A percentile compares a stretch with the other conserved stretches of the same genome.
Conservation (phyloP, 1,140 invertebrate genomes). For the Scaptomyza pallida region DNA sequence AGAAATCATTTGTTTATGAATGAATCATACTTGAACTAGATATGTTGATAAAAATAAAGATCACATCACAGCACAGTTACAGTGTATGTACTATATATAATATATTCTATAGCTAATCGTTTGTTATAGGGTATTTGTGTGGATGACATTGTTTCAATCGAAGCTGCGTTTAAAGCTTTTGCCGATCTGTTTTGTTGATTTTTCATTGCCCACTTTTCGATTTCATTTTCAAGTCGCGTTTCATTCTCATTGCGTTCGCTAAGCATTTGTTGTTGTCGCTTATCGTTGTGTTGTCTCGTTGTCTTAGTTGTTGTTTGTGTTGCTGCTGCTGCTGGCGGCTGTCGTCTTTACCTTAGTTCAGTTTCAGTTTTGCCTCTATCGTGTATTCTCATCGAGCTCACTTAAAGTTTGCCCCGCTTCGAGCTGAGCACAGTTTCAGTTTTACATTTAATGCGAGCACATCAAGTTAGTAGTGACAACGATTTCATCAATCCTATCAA, state of each 20-base stretch:
- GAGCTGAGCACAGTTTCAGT: conserved; percentile 64
- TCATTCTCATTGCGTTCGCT: conserved; percentile 58
- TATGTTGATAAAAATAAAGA: not conserved
- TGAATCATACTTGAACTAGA: not conserved
- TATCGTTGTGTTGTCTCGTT: conserved; percentile 11
- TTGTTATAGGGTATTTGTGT: not conserved
- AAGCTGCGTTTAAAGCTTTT: conserved; percentile 15
- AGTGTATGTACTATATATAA: not conserved
- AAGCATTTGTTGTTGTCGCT: conserved; percentile 21
- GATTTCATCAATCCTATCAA: conserved; percentile 20
- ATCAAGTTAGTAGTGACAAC: conserved; percentile 65
- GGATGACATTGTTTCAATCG: conserved; percentile 15
- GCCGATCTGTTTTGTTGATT: conserved; percentile 16
- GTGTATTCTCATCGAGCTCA: conserved; percentile 70
- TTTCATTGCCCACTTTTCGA: conserved; percentile 35
- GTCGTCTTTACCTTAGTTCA: conserved; percentile 29
- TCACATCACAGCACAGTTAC: too few species aligned
- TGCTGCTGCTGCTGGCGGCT: conserved; percentile 1
- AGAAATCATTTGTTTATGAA: not conserved
- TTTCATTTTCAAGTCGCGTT: conserved; percentile 56
- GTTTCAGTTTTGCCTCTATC: conserved; percentile 16
- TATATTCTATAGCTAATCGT: too few species aligned
- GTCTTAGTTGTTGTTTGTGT: conserved; percentile 4
- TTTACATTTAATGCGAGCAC: conserved; percentile 72
- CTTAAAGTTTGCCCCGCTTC: conserved; percentile 63